Percentiles rank a stretch among this genome's conserved stretches.
phyloP scores from a whole-genome alignment of 2,797 vertebrate genomes.

The Ataeniobius toweri region DNA sequence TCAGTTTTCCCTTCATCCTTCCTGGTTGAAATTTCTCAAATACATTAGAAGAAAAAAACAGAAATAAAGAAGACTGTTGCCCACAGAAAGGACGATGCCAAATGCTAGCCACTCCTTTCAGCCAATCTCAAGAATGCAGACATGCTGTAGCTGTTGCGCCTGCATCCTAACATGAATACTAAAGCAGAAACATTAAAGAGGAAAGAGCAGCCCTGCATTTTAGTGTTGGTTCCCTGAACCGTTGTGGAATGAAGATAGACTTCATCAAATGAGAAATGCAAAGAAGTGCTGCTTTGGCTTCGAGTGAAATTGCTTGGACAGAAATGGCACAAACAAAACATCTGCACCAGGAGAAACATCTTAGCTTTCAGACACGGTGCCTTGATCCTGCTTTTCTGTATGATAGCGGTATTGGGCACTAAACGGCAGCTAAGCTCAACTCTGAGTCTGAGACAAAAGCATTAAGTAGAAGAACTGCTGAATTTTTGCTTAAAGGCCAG shows the following conservation, averaged over 20 bases:
- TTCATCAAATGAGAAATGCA: constrained; percentile 25
- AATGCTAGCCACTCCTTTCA: constrained; percentile 58
- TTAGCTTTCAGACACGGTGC: constrained; percentile 48
- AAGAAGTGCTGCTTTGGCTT: constrained; percentile 57
- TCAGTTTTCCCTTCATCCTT: constrained; percentile 42
- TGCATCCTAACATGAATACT: constrained; percentile 75
- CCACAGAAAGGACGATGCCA: constrained; percentile 48
- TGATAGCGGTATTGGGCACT: constrained; percentile 17
- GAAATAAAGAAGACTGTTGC: constrained; percentile 14
- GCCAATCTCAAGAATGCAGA: constrained; percentile 80
- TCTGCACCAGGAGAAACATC: constrained; percentile 27
- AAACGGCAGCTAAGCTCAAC: constrained; percentile 35
- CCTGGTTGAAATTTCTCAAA: constrained; percentile 45
- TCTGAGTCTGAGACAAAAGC: constrained; percentile 32
- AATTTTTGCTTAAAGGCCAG: constrained; percentile 15
- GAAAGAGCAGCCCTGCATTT: constrained; percentile 66
- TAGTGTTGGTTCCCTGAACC: constrained; percentile 55
- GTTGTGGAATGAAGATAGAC: constrained; percentile 64
- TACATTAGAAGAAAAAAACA: constrained; percentile 30
- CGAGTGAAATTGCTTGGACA: constrained; percentile 56
- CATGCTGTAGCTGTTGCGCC: constrained; percentile 62
- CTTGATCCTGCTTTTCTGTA: constrained; percentile 46
- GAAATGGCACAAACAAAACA: constrained; percentile 43
- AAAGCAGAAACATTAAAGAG: constrained; percentile 57
- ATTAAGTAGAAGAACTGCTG: constrained; percentile 6